Conservation (phyloP, 2,113 vertebrate species). For the Oryzias celebensis region DNA sequence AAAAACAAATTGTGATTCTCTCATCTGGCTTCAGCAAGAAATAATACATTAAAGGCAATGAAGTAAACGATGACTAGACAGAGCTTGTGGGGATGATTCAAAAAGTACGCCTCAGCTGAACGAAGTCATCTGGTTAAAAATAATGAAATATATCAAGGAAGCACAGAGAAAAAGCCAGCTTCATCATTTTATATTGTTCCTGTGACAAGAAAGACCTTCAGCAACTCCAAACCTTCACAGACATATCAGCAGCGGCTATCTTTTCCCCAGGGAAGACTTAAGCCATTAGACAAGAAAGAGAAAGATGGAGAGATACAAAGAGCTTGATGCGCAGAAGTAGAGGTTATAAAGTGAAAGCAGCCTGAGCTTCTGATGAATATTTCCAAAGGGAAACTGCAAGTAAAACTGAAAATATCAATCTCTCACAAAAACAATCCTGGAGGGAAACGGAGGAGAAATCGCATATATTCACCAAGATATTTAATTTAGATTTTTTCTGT, state of each 20-base stretch:
- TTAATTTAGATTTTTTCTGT: constrained; percentile 25
- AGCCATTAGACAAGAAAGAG: constrained; percentile 62
- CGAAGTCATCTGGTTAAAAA: constrained; percentile 54
- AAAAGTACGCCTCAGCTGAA: constrained; percentile 34
- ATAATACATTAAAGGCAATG: constrained; percentile 41
- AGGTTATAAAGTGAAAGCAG: constrained; percentile 65
- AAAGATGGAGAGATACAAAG: constrained; percentile 39
- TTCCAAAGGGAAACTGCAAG: constrained; percentile 56
- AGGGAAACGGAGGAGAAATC: constrained; percentile 31
- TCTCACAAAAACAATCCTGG: constrained; percentile 52
- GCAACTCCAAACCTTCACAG: constrained; percentile 64
- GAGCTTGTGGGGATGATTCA: constrained; percentile 51
- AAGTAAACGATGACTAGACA: constrained; percentile 50
- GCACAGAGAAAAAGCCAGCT: constrained; percentile 41
- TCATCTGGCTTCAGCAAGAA: constrained; percentile 19
- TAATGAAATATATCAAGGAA: constrained; percentile 68
- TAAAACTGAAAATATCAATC: constrained; percentile 59
- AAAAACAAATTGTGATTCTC: constrained; percentile 23
- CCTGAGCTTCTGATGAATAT: constrained; percentile 62
- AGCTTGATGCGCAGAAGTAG: constrained; percentile 40
- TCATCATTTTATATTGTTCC: constrained; percentile 76
- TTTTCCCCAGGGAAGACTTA: constrained; percentile 66
- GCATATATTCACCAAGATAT: constrained; percentile 27
- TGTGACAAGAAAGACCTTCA: constrained; percentile 74
- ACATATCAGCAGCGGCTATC: constrained; percentile 64